Conservation (phyloP, 2,888 invertebrate species). For the Trachelus iudaicus region DNA sequence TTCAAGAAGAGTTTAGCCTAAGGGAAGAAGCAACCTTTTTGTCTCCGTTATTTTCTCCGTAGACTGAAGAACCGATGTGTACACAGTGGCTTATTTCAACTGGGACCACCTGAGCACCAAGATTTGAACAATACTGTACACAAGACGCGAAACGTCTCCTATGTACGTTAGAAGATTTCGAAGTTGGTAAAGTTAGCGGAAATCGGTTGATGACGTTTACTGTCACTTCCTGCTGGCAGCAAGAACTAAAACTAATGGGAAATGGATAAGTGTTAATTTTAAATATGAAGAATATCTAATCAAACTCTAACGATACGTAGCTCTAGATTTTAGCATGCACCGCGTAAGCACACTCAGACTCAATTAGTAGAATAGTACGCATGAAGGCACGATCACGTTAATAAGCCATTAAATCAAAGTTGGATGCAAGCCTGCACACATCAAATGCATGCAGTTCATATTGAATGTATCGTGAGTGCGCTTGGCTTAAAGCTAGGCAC, state of each 20-base stretch:
- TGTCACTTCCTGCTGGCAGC: background rate
- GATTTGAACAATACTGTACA: constrained; percentile 41
- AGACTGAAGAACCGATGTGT: constrained; percentile 33
- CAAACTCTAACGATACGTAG: background rate
- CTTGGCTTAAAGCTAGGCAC: constrained; percentile 37
- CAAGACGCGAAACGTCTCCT: background rate
- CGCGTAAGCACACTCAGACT: constrained; percentile 12
- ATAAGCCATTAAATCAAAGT: constrained; percentile 58
- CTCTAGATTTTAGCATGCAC: background rate
- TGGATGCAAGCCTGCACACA: constrained; percentile 49
- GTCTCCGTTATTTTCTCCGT: background rate
- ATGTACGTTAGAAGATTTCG: background rate
- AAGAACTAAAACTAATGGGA: background rate
- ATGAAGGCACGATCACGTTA: constrained; percentile 47
- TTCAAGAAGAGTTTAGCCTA: background rate
- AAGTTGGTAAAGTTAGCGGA: background rate
- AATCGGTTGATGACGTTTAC: background rate
- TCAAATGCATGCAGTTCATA: constrained; percentile 45
- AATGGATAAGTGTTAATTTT: background rate
- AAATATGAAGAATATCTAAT: background rate
- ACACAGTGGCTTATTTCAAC: constrained; percentile 53
- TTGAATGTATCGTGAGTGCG: constrained; percentile 11
- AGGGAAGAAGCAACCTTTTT: background rate
- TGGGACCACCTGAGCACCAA: constrained; percentile 48
- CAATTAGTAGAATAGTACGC: constrained; percentile 44